Percentiles rank a stretch among this genome's conserved stretches.
These are phyloP conservation scores for Pangasius mekongensis DNA, from an alignment of 2,797 vertebrate species.

Conservation along the genomic window DNA sequence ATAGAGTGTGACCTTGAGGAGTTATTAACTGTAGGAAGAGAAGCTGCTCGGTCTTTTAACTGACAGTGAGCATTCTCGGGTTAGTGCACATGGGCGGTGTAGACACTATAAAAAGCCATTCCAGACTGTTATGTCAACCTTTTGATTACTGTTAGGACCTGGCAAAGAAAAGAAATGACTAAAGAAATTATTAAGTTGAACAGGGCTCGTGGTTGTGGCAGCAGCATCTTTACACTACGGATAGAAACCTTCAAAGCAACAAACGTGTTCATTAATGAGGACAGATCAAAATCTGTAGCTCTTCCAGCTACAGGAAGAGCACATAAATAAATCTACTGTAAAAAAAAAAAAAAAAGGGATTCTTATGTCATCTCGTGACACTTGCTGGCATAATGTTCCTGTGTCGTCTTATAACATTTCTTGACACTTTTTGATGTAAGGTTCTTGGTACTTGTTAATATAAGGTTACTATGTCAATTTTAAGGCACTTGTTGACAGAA, in stretches of 20 bases:
- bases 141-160: neutral
- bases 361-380: neutral
- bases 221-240: neutral
- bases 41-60: constrained; percentile 42
- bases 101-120: neutral
- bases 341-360: neutral
- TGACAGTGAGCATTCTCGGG: constrained; percentile 32
- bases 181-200: neutral
- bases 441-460: neutral
- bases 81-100: neutral
- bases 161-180: neutral
- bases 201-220: neutral
- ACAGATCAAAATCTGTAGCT: neutral
- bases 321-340: neutral
- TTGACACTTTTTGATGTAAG: neutral
- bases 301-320: neutral
- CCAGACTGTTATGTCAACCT: neutral
- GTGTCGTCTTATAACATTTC: neutral
- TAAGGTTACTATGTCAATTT: neutral
- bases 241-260: neutral
- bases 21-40: constrained; percentile 54
- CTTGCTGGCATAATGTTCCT: neutral
- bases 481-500: neutral
- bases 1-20: constrained; percentile 60
- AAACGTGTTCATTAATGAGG: neutral